Percentiles rank a stretch among this genome's conserved stretches.
Conservation (phyloP, 2,113 vertebrate genomes). For the Terrapene triunguis region DNA sequence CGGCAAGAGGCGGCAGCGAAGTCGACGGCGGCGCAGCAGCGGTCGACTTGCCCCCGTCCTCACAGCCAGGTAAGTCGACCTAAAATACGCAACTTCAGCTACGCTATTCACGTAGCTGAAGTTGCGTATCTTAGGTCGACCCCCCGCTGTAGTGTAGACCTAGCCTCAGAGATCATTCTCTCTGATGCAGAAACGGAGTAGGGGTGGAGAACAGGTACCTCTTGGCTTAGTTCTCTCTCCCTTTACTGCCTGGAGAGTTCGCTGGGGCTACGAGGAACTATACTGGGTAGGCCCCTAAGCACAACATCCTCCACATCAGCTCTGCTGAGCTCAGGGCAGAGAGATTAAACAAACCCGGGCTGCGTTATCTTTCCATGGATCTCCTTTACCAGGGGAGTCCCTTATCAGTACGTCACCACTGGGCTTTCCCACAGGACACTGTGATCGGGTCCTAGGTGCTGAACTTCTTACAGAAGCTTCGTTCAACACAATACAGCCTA, state of each 20-base stretch:
- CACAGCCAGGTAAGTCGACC: too few species aligned
- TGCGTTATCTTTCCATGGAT: background rate
- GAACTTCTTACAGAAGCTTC: background rate
- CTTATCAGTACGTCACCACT: background rate
- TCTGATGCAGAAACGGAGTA: background rate
- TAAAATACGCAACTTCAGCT: too few species aligned
- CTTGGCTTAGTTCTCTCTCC: background rate
- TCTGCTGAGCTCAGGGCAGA: background rate
- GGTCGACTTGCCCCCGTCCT: too few species aligned
- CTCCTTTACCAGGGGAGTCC: background rate
- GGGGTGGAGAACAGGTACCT: background rate
- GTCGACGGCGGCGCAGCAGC: too few species aligned
- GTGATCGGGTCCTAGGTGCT: background rate
- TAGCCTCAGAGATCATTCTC: background rate
- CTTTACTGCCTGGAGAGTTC: background rate
- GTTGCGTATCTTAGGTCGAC: too few species aligned
- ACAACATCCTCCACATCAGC: background rate
- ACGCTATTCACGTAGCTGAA: too few species aligned
- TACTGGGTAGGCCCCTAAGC: too few species aligned
- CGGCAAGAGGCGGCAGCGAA: too few species aligned
- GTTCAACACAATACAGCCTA: background rate
- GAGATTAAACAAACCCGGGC: background rate
- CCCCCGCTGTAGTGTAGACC: too few species aligned
- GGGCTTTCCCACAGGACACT: background rate
- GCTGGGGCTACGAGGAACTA: background rate